phyloP scores from a whole-genome alignment of 2,888 invertebrate species.

The Gnatocerus cornutus region DNA sequence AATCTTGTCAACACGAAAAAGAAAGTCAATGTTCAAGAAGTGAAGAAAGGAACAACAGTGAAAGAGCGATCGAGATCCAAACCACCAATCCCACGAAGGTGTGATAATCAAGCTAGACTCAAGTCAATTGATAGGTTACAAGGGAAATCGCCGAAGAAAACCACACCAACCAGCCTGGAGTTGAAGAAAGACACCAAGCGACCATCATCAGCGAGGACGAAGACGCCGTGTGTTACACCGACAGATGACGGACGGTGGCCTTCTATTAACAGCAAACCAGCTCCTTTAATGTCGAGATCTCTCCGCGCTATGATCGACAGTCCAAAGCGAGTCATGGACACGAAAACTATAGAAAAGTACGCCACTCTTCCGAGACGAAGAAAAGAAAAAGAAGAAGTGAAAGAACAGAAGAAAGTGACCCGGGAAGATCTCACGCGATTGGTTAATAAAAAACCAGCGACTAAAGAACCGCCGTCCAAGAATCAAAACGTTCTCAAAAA shows the following conservation, averaged over 20 bases:
- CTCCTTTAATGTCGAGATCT: constrained; percentile 66
- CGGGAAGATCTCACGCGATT: constrained; percentile 15
- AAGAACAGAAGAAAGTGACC: constrained; percentile 43
- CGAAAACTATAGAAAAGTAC: constrained; percentile 80
- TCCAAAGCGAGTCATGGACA: constrained; percentile 67
- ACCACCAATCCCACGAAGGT: constrained; percentile 60
- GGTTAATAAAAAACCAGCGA: constrained; percentile 55
- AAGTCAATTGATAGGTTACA: constrained; percentile 69
- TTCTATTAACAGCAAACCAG: constrained; percentile 70
- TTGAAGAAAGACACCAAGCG: constrained; percentile 55
- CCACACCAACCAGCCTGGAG: constrained; percentile 61
- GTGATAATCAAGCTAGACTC: constrained; percentile 67
- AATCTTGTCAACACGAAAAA: constrained; percentile 71
- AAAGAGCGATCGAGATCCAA: constrained; percentile 62
- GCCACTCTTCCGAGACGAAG: constrained; percentile 85
- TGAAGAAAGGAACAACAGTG: constrained; percentile 47
- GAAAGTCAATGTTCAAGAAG: constrained; percentile 70
- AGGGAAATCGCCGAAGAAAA: constrained; percentile 61
- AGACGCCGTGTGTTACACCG: constrained; percentile 75
- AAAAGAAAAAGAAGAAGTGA: constrained; percentile 74
- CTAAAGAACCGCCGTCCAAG: constrained; percentile 63
- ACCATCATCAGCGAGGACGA: constrained; percentile 44
- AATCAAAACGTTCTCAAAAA: constrained; percentile 65
- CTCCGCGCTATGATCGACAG: constrained; percentile 66
- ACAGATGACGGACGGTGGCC: constrained; percentile 84